Percentiles rank a stretch among this genome's conserved stretches.
Conservation (phyloP, 1,140 invertebrate genomes). For the Drosophila kepulauana region DNA sequence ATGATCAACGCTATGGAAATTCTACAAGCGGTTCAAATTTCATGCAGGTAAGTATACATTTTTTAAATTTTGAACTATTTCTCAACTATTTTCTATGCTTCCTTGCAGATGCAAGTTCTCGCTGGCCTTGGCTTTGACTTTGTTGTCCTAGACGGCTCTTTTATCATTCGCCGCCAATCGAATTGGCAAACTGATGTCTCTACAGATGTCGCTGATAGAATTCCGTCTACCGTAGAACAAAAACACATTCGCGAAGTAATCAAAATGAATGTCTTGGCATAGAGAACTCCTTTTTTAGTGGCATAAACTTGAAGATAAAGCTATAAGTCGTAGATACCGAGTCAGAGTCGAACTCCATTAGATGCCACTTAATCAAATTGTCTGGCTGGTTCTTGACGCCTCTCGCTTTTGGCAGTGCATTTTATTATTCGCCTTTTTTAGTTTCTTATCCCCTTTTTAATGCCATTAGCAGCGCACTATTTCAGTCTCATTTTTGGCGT, state of each 20-base stretch:
- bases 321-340: not conserved
- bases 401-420: constrained; percentile 50
- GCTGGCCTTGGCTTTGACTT: constrained; percentile 43
- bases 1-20: constrained; percentile 33
- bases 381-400: constrained; percentile 38
- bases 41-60: constrained; percentile 5
- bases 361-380: constrained; percentile 74
- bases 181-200: not conserved
- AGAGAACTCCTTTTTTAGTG: not conserved
- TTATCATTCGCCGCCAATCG: constrained; percentile 15
- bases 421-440: constrained; percentile 12
- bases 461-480: constrained; percentile 61
- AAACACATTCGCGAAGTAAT: constrained; percentile 31
- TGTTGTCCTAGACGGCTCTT: constrained; percentile 38
- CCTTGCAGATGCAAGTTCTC: constrained; percentile 31
- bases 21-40: constrained; percentile 2
- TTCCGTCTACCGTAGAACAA: not conserved
- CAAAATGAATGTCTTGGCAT: constrained; percentile 40
- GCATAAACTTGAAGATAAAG: constrained; percentile 12
- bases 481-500: constrained; percentile 55
- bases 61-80: not conserved
- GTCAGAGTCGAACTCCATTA: constrained; percentile 26
- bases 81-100: not conserved
- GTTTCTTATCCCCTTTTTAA: constrained; percentile 44
- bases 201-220: too few relatives aligned